Evolutionary conservation across 1,140 invertebrate species (phyloP).

Genomic region (Calephelis virginiensis): DNA sequence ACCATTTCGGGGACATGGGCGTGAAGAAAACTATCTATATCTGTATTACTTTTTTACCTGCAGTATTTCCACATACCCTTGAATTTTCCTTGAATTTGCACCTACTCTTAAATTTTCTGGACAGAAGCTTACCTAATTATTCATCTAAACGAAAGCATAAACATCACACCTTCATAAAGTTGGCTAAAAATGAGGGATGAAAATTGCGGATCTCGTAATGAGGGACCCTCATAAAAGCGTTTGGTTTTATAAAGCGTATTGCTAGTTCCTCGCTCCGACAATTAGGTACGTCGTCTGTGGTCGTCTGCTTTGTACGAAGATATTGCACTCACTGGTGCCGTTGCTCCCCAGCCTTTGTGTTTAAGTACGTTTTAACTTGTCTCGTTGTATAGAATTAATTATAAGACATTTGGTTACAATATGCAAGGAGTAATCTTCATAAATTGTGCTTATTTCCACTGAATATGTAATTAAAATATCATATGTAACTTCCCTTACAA

Average conservation of each 20-base stretch:
- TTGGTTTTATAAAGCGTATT: constrained; percentile 6
- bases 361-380: background rate
- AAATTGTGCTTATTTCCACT: background rate
- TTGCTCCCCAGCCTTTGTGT: background rate
- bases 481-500: too few relatives aligned
- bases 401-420: background rate
- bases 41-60: too few relatives aligned
- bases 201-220: constrained; percentile 11
- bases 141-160: background rate
- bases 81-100: too few relatives aligned
- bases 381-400: background rate
- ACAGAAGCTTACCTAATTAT: background rate
- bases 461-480: too few relatives aligned
- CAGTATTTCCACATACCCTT: too few relatives aligned
- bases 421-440: background rate
- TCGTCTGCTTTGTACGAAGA: constrained; percentile 8
- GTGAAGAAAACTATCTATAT: too few relatives aligned
- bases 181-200: constrained; percentile 6
- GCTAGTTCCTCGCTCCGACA: background rate
- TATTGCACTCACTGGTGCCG: constrained; percentile 5
- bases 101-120: background rate
- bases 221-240: constrained; percentile 10
- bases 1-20: too few relatives aligned
- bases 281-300: background rate
- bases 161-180: constrained; percentile 8